Evolutionary conservation across 2,797 vertebrate species (phyloP), one percentile per base, ranked within the genome.

Genomic region (Eupleurogrammus muticus): DNA sequence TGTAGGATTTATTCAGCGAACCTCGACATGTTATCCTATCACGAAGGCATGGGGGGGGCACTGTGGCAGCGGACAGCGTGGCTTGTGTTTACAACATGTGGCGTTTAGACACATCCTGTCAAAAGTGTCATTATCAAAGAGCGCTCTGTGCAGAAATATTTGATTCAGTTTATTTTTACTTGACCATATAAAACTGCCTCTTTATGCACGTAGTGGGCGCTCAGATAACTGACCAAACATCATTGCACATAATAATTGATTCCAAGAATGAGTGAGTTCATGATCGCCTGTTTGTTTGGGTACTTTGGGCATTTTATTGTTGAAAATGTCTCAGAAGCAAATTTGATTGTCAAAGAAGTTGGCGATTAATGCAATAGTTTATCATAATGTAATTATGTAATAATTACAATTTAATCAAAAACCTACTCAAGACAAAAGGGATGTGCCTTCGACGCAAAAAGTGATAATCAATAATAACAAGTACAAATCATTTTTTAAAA

Each of bases 21-120:
- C 57, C 81, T 51, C 32, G 56, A 67, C 61, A 79, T 59, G 62
- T 65, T 73, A 81, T 81, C 56, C 54, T 71, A 82, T 81, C 55
- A 74, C 75, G 74, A 81, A n/a, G 66, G 70, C 73, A 6, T 3
- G 28, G 28, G 28, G 28, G 28, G 28, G 28, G 53, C 75, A 24
- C 2, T 16, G 58, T 48, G 53, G 51, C 23, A 4, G 5, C 4
- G 44, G 12, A 42, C n/a, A 12, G 34, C 49, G 48, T 28, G 35
- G 66, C 56, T 40, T 42, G 53, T 74, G 72, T 81, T 75, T 55
- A 38, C n/a, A 56, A 57, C 56, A 9, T 50, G 1, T 14, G 53
- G 24, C 50, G 19, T 69, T 79, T 14, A 24, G 40, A 69, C 16
- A 19, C 47, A 48, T 60, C 46, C 2, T 17, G 24, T 14, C 52